Evolutionary conservation across 2,888 invertebrate species (phyloP), one percentile per base, ranked within the genome.

Genomic region (Anthoptus insignis): DNA sequence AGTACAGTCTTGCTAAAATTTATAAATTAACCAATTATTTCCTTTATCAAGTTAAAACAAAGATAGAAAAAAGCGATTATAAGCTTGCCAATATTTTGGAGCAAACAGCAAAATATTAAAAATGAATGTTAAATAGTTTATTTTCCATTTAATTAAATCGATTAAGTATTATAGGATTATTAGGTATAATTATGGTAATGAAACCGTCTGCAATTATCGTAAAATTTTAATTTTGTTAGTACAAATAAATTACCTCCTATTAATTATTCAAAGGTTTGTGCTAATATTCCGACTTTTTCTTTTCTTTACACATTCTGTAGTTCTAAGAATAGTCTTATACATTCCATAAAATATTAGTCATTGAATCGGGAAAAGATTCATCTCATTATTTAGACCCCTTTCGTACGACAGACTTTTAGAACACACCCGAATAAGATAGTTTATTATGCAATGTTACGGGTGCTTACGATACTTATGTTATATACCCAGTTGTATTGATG

Each of bases 321-420:
- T 72, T 58, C 16, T 73, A 75, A 76, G 75, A 71, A n/a, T 81
- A 74, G 74, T 69, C 59, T 72, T 78, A 76, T 78, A 82, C 84
- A 85, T 84, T 85, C 80, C 81, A 84, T 80, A 80, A 22, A n/a
- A 45, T 11, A 21, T 45, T 22, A 22, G 2, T 45, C 16, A 21
- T 45, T 22, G 19, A 37, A 22, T 22, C 22, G 22, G 45, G 11
- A 19, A 39, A 7, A 19, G 3, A 13, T 22, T 13, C 9, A 21
- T 13, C 21, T 45, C 45, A 45, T 45, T 45, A 13, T 13, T 21
- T n/a, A 45, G 45, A 21, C 45, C 22, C 39, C 21, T 45, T 5
- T 45, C 21, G 21, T 22, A 45, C 45, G 45, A 45, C 45, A 45
- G 13, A 45, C 45, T 22, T 22, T 45, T 3, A 42, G 2, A 7